Conservation (phyloP, 2,797 vertebrate genomes). For the Halcyon badia region DNA sequence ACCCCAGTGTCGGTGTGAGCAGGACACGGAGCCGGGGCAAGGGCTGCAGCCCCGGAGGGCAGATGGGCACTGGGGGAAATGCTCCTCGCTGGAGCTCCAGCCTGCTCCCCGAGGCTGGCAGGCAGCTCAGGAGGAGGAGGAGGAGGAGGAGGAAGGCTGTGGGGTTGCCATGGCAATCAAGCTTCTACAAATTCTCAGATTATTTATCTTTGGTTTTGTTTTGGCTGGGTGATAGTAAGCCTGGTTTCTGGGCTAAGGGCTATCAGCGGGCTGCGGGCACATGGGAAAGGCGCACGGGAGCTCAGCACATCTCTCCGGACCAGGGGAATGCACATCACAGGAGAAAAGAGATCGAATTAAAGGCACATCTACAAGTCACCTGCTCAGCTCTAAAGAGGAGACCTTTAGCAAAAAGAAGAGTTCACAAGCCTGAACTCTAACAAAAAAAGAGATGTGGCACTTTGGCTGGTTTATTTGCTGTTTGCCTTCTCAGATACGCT, state of each 20-base stretch:
- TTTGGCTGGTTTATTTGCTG: accelerated
- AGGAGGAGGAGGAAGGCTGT: conserved; percentile 31
- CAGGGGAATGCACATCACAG: background rate
- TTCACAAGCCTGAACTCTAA: background rate
- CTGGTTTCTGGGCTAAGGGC: background rate
- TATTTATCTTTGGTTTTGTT: conserved; percentile 21
- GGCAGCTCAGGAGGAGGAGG: background rate
- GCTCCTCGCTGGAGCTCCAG: background rate
- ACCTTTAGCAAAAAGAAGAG: background rate
- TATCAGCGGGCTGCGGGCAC: background rate
- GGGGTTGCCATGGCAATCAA: conserved; percentile 68
- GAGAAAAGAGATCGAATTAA: background rate
- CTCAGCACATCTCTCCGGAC: background rate
- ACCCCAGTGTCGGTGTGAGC: accelerated
- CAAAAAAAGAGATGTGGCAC: background rate
- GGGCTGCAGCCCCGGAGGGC: background rate
- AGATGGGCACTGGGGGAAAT: background rate
- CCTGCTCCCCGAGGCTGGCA: background rate
- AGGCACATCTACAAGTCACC: background rate
- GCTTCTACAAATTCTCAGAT: conserved; percentile 54
- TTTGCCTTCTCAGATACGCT: background rate
- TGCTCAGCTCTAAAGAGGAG: background rate
- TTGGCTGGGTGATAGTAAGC: background rate
- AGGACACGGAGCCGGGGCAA: background rate
- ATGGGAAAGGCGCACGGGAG: accelerated